phyloP scores from a whole-genome alignment of 37 sponge, comb jelly and placozoan genomes.

The Bolinopsis microptera region DNA sequence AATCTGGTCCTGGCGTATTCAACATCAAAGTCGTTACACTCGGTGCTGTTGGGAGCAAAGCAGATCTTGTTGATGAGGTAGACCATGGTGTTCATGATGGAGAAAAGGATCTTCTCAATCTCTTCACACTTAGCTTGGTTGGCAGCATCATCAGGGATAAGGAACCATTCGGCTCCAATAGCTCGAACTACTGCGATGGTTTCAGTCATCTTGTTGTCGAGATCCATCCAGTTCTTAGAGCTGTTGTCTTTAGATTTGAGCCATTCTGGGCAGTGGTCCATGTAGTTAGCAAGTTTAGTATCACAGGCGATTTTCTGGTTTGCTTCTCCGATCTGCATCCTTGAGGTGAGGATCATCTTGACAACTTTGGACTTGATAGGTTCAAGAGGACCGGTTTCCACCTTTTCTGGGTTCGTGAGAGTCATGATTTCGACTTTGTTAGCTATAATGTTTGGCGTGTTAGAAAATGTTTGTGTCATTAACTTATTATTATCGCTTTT shows the following conservation, averaged over 20 bases:
- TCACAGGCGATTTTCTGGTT: background rate
- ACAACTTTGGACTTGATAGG: constrained; percentile 24
- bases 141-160: constrained; percentile 29
- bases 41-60: constrained; percentile 48
- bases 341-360: constrained; percentile 25
- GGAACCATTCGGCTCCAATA: constrained; percentile 5
- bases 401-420: background rate
- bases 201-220: constrained; percentile 36
- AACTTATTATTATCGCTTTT: too few species aligned
- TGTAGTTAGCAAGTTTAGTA: background rate
- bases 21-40: constrained; percentile 5
- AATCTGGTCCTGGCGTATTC: constrained; percentile 34
- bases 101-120: constrained; percentile 25
- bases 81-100: constrained; percentile 37
- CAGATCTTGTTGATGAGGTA: constrained; percentile 62
- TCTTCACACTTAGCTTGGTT: background rate
- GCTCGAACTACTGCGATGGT: background rate
- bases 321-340: background rate
- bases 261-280: constrained; percentile 59
- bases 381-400: background rate
- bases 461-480: too few species aligned
- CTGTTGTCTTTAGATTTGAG: constrained; percentile 9
- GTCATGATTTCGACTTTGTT: background rate
- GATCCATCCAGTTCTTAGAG: constrained; percentile 56
- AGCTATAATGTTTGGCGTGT: background rate